These are phyloP conservation scores for Heliothis peltigera DNA, from an alignment of 2,888 invertebrate species.

Conservation along the genomic window DNA sequence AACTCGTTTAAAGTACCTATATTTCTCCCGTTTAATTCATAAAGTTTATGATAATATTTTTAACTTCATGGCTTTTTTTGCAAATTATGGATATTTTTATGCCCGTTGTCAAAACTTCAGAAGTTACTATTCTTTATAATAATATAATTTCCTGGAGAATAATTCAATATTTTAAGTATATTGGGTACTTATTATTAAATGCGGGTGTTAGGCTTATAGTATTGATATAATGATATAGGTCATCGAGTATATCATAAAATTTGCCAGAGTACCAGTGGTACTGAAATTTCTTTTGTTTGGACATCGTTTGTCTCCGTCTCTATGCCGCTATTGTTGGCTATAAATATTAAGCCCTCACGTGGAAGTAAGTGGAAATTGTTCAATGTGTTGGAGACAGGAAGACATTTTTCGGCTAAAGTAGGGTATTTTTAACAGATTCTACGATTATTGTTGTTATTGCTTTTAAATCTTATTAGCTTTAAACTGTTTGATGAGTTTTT, in stretches of 20 bases:
- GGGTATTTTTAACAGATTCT: conserved; percentile 50
- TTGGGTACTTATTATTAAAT: too few relatives aligned
- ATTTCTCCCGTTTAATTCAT: conserved; percentile 42
- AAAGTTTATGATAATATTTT: conserved; percentile 30
- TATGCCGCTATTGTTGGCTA: conserved; percentile 73
- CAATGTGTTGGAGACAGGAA: conserved; percentile 62
- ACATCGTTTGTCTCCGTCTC: conserved; percentile 79
- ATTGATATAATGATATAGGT: not conserved
- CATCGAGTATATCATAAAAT: not conserved
- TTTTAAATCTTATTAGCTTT: not conserved
- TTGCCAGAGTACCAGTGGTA: conserved; percentile 48
- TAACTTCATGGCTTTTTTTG: conserved; percentile 19
- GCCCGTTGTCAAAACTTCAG: not conserved
- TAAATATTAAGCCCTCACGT: conserved; percentile 74
- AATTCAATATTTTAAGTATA: too few relatives aligned
- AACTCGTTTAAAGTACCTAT: conserved; percentile 42
- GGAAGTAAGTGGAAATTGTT: conserved; percentile 71
- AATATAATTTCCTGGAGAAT: too few relatives aligned
- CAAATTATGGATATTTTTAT: conserved; percentile 17
- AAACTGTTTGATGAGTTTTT: not conserved
- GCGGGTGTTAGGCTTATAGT: too few relatives aligned
- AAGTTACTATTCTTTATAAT: too few relatives aligned
- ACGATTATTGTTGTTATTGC: conserved; percentile 23
- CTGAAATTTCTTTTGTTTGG: conserved; percentile 77
- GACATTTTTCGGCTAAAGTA: conserved; percentile 64